Evolutionary conservation across 2,888 invertebrate genomes (phyloP), one percentile per base, ranked within the genome.

Genomic region (Macropis europaea): DNA sequence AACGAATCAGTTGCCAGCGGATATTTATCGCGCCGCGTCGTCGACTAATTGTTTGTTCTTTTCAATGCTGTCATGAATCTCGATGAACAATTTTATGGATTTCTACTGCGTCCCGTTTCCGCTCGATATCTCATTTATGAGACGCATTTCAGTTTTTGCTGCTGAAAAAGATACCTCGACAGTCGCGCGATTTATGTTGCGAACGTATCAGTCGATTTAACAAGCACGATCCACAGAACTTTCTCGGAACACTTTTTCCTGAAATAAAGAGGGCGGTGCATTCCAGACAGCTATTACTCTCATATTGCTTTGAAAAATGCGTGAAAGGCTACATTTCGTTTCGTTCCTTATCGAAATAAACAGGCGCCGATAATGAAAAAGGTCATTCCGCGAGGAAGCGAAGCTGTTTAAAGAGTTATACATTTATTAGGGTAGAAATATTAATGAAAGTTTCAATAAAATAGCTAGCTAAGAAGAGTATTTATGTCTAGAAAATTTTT

Each of bases 41-140:
- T 6, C 68, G 36, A 48, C 52, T 60, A 60, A 60, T 54, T 68
- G 69, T 48, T 53, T 54, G 53, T 50, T 54, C 59, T 48, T 54
- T 60, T 68, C 60, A 42, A 36, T 53, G 19, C 3, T 2, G 22
- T 22, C 60, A 43, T 70, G 60, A 54, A 60, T 68, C 70, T 42
- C 54, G 45, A 69, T 50, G 60, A 42, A 7, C 13, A n/a, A n/a
- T 40, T 52, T 45, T 42, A 17, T 9, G 48, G 42, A 34, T 36
- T 15, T 47, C 45, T 13, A 22, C 45, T n/a, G 36, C 45, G 42
- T 13, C 17, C 26, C 42, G 61, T 17, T n/a, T 32, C 22, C 15
- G 47, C 28, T 50, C 68, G 56, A 66, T 56, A 56, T 66, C 56
- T 68, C 54, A 66, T 68, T 68, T 56, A 24, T 48, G n/a, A 24